Base-by-base conservation (phyloP, 1,140 invertebrate species). In the Solenopsis invicta region DNA sequence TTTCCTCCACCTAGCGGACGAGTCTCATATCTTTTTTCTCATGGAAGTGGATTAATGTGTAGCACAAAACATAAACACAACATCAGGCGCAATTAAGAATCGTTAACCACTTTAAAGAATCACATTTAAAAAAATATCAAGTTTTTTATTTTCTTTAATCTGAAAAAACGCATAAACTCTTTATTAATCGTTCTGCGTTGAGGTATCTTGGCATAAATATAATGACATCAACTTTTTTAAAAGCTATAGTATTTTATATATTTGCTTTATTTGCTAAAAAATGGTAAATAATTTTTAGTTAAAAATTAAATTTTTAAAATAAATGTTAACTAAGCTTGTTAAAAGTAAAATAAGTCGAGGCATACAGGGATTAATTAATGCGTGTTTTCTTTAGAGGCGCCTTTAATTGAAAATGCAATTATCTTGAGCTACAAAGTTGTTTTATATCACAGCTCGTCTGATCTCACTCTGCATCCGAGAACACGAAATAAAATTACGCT, bases 361-460 rank as follows among this genome's bases (percentile, higher is more conserved):
- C 41, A 24, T 18, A 56, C 24, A 16, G 24, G 4, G 16, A 52
- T 34, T 61, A 84, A 84, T 62, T 62, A 61, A 8, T 62, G 24
- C 29, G n/a, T 37, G 21, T 61, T 48, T 74, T 34, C 34, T 37
- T 34, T 21, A n/a, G 2, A 61, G 13, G 2, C 1, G 3, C 41
- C 13, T 74, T 82, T 82, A 72, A 82, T 82, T 84, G 41, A 24
- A 82, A 74, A 84, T 41, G 29, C 41, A 84, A 84, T 84, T 75
- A 61, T 72, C 54, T 41, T 50, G 61, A 18, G 12, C n/a, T 50
- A 74, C 24, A n/a, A 52, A 48, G 52, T 45, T 48, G 52, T 52
- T 84, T 84, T 74, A 48, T 16, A 61, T 59, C 37, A 52, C 24
- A 24, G 29, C n/a, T 41, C 9, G 37, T 29, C 24, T 29, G 54